A percentile compares a stretch with the other conserved stretches of the same genome.
Conservation (phyloP, 2,113 vertebrate species). For the Emydocephalus ijimae region DNA sequence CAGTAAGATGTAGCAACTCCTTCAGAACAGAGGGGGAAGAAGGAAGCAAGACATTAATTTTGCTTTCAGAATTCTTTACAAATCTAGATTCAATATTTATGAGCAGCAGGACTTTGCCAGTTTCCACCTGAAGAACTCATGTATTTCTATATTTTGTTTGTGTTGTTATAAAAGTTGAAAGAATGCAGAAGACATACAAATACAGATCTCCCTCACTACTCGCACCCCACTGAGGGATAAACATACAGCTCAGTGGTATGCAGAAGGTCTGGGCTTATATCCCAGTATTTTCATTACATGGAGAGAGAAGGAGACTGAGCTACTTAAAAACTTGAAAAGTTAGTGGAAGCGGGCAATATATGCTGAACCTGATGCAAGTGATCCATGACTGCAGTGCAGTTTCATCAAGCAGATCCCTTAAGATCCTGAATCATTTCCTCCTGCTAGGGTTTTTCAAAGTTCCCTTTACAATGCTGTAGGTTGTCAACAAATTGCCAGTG, state of each 20-base stretch:
- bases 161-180: not conserved
- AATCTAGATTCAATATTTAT: not conserved
- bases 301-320: too few relatives aligned
- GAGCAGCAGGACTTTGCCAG: not conserved
- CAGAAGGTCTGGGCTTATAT: not conserved
- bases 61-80: too few relatives aligned
- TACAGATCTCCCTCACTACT: not conserved
- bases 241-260: not conserved
- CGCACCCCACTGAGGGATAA: not conserved
- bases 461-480: not conserved
- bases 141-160: not conserved
- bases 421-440: not conserved
- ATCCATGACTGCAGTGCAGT: not conserved
- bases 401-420: not conserved
- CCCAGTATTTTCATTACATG: not conserved
- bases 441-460: not conserved
- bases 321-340: not conserved
- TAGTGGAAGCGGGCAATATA: not conserved
- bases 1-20: not conserved
- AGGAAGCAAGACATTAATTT: not conserved
- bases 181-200: not conserved
- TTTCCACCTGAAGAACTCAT: not conserved
- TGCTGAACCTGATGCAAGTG: not conserved
- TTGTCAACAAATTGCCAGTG: slow-evolving; percentile 3
- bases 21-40: not conserved